phyloP scores from a whole-genome alignment of 2,113 vertebrate genomes.

The Tenebrosternarchus preto region DNA sequence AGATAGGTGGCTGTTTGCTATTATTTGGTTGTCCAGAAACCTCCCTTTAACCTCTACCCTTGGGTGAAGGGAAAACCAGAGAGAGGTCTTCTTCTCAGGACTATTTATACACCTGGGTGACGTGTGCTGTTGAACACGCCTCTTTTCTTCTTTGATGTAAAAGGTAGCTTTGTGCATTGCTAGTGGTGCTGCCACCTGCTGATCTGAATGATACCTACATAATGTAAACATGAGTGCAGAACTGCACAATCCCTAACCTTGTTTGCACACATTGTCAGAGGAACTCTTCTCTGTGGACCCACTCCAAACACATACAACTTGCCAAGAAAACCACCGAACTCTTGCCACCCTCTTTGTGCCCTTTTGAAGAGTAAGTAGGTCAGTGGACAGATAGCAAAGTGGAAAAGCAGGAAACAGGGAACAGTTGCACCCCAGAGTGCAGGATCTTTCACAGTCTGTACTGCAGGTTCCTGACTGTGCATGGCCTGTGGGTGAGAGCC shows the following conservation, averaged over 20 bases:
- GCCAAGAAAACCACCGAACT: not conserved
- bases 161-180: too few species aligned
- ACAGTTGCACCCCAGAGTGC: not conserved
- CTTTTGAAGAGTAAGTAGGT: slow-evolving; percentile 18
- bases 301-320: slow-evolving; percentile 23
- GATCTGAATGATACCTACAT: too few species aligned
- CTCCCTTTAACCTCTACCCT: too few species aligned
- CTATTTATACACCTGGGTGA: too few species aligned
- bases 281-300: slow-evolving; percentile 15
- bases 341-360: not conserved
- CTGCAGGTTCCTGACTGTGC: not conserved
- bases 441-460: slow-evolving; percentile 8
- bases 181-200: too few species aligned
- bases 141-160: too few species aligned
- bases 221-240: slow-evolving; percentile 24
- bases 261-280: slow-evolving; percentile 31
- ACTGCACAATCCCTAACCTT: slow-evolving; percentile 12
- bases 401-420: not conserved
- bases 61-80: too few species aligned
- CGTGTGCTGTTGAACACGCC: too few species aligned
- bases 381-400: not conserved
- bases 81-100: too few species aligned
- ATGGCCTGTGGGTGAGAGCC: slow-evolving; percentile 20
- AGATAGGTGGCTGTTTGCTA: too few species aligned
- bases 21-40: too few species aligned